Base-by-base conservation (phyloP, 1,140 invertebrate species). In the Macrobrachium nipponense region DNA sequence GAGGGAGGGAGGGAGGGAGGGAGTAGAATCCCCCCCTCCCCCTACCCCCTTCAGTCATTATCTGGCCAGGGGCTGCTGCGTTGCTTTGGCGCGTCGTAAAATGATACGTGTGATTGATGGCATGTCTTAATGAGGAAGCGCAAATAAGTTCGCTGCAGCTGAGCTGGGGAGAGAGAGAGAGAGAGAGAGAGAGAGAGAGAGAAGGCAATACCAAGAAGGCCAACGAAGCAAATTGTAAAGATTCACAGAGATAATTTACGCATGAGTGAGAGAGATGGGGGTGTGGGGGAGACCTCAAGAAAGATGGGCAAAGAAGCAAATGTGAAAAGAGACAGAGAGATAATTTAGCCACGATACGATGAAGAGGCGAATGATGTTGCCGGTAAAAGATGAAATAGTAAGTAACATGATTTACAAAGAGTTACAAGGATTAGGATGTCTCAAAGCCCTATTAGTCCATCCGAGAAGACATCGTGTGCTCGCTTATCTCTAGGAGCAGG, bases 71-170 rank as follows among this genome's bases (percentile, higher is more conserved):
- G 51, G 8, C 51, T 51, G 3, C 51, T 8, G 0, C 12, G 51
- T 8, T 51, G 7, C 51, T 51, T 51, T 7, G 51, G 51, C 51
- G 51, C 51, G 51, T 51, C 51, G 51, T 51, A 51, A 51, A 51
- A 51, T 12, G 51, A 51, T 51, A 51, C 51, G 51, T 51, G 51
- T 51, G 51, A 51, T 51, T 51, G 51, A 51, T 51, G 51, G 51
- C 51, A 51, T 51, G 51, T 73, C 8, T 43, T 18, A 76, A 58
- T 51, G 77, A 79, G 77, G 15, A 36, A 62, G 77, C 43, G 51
- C 3, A 51, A 77, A 43, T n/a, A 51, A 58, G 51, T 18, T 18
- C 20, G 77, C 17, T 23, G 18, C 51, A 64, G 58, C 5, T 51
- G 20, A 60, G 10, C 20, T 15, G 59, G 27, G 10, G 8, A 15